Conservation (phyloP, 2,113 vertebrate genomes). For the Pituophis catenifer region DNA sequence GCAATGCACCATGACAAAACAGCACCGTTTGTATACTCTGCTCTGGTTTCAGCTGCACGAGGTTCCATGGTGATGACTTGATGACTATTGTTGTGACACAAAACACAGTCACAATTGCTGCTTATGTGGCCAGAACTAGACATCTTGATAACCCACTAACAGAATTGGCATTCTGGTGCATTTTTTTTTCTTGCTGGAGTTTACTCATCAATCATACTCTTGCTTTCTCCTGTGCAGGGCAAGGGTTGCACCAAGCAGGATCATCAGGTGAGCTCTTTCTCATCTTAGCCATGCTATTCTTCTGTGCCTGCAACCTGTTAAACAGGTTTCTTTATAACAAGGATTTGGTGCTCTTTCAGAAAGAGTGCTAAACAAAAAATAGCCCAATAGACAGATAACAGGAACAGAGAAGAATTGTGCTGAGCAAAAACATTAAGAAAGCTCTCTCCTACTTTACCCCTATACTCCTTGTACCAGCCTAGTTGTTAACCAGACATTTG, state of each 20-base stretch:
- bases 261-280: background rate
- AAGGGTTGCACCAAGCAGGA: background rate
- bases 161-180: background rate
- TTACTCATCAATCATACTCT: background rate
- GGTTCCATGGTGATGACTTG: background rate
- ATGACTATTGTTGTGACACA: background rate
- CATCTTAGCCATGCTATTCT: background rate
- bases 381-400: background rate
- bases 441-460: background rate
- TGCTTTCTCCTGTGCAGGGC: background rate
- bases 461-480: background rate
- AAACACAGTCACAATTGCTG: background rate
- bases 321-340: background rate
- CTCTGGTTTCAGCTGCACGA: background rate
- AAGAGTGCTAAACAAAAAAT: background rate
- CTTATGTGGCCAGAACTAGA: background rate
- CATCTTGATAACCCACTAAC: background rate
- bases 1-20: background rate
- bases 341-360: background rate
- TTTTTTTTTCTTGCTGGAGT: background rate
- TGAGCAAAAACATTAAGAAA: background rate
- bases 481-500: background rate
- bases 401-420: background rate
- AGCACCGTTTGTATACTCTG: background rate
- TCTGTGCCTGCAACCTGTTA: background rate